A percentile compares a stretch with the other conserved stretches of the same genome.
Evolutionary conservation across 1,140 invertebrate species (phyloP).

Genomic region (Saccostrea glomerata): DNA sequence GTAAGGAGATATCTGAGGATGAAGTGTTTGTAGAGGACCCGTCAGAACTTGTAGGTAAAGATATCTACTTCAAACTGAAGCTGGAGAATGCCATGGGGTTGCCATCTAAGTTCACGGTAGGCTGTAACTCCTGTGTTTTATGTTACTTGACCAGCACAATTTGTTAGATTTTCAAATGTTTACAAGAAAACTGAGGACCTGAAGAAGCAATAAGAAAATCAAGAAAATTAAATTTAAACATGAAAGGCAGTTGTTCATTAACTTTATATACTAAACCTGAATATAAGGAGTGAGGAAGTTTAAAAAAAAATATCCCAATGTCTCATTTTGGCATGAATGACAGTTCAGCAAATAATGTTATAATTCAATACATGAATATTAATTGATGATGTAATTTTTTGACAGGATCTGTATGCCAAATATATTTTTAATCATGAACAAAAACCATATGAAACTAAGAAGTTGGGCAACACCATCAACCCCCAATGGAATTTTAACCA

Average conservation of each 20-base stretch:
- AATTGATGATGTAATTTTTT: background rate
- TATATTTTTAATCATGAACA: conserved; percentile 78
- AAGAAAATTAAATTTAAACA: too few relatives aligned
- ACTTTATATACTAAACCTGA: too few relatives aligned
- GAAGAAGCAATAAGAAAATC: too few relatives aligned
- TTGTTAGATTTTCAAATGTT: too few relatives aligned
- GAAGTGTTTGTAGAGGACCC: conserved; percentile 81
- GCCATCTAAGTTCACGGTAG: conserved; percentile 81
- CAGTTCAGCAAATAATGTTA: too few relatives aligned
- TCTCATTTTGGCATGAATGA: too few relatives aligned
- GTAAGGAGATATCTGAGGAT: conserved; percentile 80
- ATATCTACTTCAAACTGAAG: conserved; percentile 80
- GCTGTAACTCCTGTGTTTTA: conserved; percentile 27
- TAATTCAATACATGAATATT: too few relatives aligned
- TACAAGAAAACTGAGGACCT: too few relatives aligned
- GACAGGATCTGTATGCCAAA: conserved; percentile 75
- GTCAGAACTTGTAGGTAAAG: conserved; percentile 79
- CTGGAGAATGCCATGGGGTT: conserved; percentile 79
- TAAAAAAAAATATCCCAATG: too few relatives aligned
- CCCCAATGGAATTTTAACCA: conserved; percentile 81
- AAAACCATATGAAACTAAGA: conserved; percentile 79
- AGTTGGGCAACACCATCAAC: conserved; percentile 79
- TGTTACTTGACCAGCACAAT: too few relatives aligned
- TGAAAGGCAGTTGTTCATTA: too few relatives aligned
- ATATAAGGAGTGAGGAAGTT: too few relatives aligned